A percentile compares a stretch with the other conserved stretches of the same genome.
Conservation (phyloP, 2,888 invertebrate genomes). For the Ctena decussata region DNA sequence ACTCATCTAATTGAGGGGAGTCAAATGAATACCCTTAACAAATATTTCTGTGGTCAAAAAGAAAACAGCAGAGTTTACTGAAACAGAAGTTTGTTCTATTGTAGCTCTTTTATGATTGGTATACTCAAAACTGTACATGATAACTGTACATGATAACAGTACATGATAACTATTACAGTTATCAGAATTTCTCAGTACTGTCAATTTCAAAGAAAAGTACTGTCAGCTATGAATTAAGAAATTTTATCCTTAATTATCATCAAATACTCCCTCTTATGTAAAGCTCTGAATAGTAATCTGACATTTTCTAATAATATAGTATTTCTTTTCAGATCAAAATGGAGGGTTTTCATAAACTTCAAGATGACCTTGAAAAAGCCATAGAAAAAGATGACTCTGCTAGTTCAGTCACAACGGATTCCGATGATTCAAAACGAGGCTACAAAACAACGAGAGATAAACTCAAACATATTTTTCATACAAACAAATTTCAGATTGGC, state of each 20-base stretch:
- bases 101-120: no score
- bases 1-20: no score
- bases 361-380: slow-evolving; percentile 84
- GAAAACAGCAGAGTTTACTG: no score
- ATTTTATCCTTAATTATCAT: neutral
- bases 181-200: neutral
- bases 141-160: no score
- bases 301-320: neutral
- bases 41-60: no score
- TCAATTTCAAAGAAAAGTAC: neutral
- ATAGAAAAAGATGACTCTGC: slow-evolving; percentile 85
- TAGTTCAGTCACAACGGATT: slow-evolving; percentile 83
- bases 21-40: no score
- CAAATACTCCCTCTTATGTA: neutral
- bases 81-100: no score
- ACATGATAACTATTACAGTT: no score
- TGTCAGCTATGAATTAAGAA: no score
- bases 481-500: slow-evolving; percentile 84
- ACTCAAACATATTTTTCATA: slow-evolving; percentile 76
- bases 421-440: slow-evolving; percentile 79
- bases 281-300: no score
- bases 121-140: no score
- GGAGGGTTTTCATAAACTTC: slow-evolving; percentile 85
- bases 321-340: slow-evolving; percentile 78
- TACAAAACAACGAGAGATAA: slow-evolving; percentile 75